These are phyloP conservation scores for Brachyistius frenatus DNA, from an alignment of 2,113 vertebrate genomes.

Conservation along the genomic window DNA sequence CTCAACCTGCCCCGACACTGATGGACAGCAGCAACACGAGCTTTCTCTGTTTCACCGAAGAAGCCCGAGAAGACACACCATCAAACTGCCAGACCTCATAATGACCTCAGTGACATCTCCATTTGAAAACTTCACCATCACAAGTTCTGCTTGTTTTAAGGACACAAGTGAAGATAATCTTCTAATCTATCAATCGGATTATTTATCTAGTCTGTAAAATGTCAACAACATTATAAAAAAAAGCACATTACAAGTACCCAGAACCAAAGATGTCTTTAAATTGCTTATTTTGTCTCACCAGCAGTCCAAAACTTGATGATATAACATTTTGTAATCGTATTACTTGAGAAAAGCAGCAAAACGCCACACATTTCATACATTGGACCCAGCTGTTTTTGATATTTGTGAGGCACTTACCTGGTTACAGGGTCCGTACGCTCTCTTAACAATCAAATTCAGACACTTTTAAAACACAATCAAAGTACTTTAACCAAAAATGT, in stretches of 20 bases:
- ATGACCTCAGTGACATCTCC: slow-evolving; percentile 47
- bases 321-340: background rate
- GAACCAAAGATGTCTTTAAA: background rate
- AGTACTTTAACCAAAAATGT: no score
- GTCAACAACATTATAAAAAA: background rate
- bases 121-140: slow-evolving; percentile 27
- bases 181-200: background rate
- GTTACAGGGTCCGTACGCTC: no score
- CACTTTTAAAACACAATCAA: no score
- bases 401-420: background rate
- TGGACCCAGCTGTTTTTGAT: background rate
- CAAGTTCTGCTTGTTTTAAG: background rate
- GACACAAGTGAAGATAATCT: background rate
- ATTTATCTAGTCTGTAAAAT: background rate
- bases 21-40: slow-evolving; percentile 74
- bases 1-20: slow-evolving; percentile 68
- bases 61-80: slow-evolving; percentile 47
- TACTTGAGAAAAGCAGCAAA: background rate
- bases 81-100: slow-evolving; percentile 52
- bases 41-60: slow-evolving; percentile 59
- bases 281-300: background rate
- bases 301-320: background rate
- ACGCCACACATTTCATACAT: background rate
- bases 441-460: no score
- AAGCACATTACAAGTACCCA: background rate